Evolutionary conservation across 2,888 invertebrate genomes (phyloP).

Genomic region (Caenorhabditis sulstoni): DNA sequence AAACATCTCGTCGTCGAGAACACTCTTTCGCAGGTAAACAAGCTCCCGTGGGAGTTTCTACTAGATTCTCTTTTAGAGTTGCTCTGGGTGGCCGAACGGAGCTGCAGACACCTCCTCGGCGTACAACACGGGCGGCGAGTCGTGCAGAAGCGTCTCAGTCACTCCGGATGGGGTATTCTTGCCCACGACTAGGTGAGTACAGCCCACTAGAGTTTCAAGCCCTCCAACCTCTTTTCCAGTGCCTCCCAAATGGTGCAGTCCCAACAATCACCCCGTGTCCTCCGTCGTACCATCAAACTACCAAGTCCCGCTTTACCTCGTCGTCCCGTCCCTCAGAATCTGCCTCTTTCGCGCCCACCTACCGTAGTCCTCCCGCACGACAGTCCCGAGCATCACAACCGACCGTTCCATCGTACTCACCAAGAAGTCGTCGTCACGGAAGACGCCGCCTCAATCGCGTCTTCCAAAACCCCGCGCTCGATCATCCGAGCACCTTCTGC

Average conservation of each 20-base stretch:
- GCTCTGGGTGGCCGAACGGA: slow-evolving; percentile 57
- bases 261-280: slow-evolving; percentile 49
- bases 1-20: slow-evolving; percentile 80
- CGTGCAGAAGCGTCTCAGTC: slow-evolving; percentile 84
- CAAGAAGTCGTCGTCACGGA: slow-evolving; percentile 35
- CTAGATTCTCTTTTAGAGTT: slow-evolving; percentile 38
- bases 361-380: slow-evolving; percentile 59
- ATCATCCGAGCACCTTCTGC: slow-evolving; percentile 43
- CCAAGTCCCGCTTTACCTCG: slow-evolving; percentile 49
- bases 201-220: too few species aligned
- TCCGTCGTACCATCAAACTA: slow-evolving; percentile 53
- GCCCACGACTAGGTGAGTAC: slow-evolving; percentile 32
- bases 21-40: slow-evolving; percentile 65
- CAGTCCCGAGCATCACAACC: slow-evolving; percentile 39
- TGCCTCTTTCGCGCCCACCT: slow-evolving; percentile 44
- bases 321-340: slow-evolving; percentile 25
- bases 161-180: slow-evolving; percentile 65
- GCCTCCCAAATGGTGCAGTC: slow-evolving; percentile 44
- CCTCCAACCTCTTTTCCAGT: slow-evolving; percentile 8
- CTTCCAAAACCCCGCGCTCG: slow-evolving; percentile 22
- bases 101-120: slow-evolving; percentile 85
- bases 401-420: slow-evolving; percentile 38
- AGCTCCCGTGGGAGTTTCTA: slow-evolving; percentile 1
- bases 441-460: slow-evolving; percentile 28
- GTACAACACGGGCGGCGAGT: slow-evolving; percentile 87